phyloP scores from a whole-genome alignment of 2,888 invertebrate species.

The Apoda limacodes region DNA sequence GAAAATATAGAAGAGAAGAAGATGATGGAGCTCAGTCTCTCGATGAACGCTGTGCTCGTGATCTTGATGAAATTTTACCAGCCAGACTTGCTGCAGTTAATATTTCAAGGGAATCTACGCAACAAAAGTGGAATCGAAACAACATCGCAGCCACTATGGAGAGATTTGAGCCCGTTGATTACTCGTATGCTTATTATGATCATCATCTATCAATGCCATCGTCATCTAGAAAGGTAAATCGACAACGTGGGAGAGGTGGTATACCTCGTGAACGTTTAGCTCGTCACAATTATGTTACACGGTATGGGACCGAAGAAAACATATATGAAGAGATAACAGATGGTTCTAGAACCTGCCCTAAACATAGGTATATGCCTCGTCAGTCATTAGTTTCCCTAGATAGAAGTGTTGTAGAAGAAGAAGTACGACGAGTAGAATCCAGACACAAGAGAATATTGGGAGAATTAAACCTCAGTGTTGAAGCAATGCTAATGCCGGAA shows the following conservation, averaged over 20 bases:
- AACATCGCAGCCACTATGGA: constrained; percentile 76
- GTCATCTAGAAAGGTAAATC: constrained; percentile 54
- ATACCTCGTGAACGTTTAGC: constrained; percentile 52
- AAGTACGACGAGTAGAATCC: constrained; percentile 85
- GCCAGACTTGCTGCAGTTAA: constrained; percentile 61
- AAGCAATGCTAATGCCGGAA: constrained; percentile 91
- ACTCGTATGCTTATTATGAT: constrained; percentile 88
- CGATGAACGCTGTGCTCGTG: constrained; percentile 58
- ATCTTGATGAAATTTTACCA: constrained; percentile 63
- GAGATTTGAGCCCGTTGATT: constrained; percentile 76
- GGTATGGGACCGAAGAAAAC: constrained; percentile 87
- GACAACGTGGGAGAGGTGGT: constrained; percentile 56
- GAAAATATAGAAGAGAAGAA: constrained; percentile 49
- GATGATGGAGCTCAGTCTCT: constrained; percentile 60
- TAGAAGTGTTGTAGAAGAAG: constrained; percentile 83
- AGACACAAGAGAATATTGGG: constrained; percentile 86
- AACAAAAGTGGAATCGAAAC: constrained; percentile 72
- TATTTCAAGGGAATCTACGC: constrained; percentile 49
- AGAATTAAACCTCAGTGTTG: constrained; percentile 87
- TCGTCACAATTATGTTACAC: constrained; percentile 79
- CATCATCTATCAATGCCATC: constrained; percentile 76
- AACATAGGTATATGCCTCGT: constrained; percentile 58
- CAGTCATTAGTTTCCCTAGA: constrained; percentile 76
- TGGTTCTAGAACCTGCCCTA: constrained; percentile 64
- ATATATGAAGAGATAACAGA: constrained; percentile 86